Base-by-base conservation (phyloP, 53 echinoderm and acorn worm genomes). In the Zoroaster sp. region DNA sequence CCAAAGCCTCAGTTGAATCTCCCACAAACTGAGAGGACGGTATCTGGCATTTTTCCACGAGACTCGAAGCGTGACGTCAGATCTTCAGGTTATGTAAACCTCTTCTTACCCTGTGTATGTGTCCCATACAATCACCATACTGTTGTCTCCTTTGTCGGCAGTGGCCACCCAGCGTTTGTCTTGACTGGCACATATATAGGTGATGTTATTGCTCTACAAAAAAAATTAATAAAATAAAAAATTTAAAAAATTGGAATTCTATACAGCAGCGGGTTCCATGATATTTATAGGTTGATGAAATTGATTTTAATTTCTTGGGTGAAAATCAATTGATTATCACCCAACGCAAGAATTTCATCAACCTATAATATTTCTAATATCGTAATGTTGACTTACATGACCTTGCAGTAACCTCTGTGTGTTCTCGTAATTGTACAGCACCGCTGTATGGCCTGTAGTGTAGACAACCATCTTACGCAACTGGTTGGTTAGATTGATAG, bases 351-450 rank as follows among this genome's bases (percentile, higher is more conserved):
- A n/a, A n/a, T n/a, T n/a, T n/a, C n/a, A n/a, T n/a, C n/a, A n/a
- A n/a, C n/a, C n/a, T n/a, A n/a, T n/a, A n/a, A n/a, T n/a, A n/a
- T n/a, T n/a, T n/a, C n/a, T n/a, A n/a, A n/a, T n/a, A n/a, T n/a
- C n/a, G n/a, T n/a, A n/a, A n/a, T n/a, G n/a, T n/a, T n/a, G 30
- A 96, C 99, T 96, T 70, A 98, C 99, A 91, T 98, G 99, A 20
- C 99, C 99, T 53, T 98, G 99, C 13, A 98, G 89, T 12, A 98
- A 72, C 55, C 81, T 94, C 73, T 98, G 99, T 74, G 80, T 94
- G 65, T 98, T 95, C 59, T 93, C 96, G 83, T 93, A 94, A 69
- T 94, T 93, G 70, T 87, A 96, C 3, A 98, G 91, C 9, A 98
- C 93, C 18, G 94, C 95, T 55, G 99, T 98, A 71, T 94, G 94